A percentile compares a stretch with the other conserved stretches of the same genome.
Evolutionary conservation across 2,888 invertebrate species (phyloP).

Genomic region (Drosophila merina): DNA sequence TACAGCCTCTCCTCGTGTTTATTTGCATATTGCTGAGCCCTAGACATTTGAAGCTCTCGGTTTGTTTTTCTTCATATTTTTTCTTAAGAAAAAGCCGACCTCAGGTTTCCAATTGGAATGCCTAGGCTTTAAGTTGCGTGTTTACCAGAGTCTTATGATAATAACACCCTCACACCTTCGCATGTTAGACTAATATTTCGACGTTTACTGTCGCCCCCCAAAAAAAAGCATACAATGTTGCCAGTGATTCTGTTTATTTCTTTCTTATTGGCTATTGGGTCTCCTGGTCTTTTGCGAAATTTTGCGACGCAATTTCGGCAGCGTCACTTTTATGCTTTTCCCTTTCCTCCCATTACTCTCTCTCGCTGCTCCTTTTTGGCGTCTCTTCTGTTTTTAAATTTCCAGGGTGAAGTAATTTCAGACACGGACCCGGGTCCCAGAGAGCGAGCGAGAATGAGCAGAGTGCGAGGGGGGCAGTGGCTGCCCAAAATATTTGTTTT

Average conservation of each 20-base stretch:
- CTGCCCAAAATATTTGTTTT: slow-evolving; percentile 26
- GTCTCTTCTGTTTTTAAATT: slow-evolving; percentile 4
- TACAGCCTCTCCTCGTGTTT: slow-evolving; percentile 21
- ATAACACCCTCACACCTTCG: neutral
- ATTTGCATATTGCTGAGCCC: slow-evolving; percentile 15
- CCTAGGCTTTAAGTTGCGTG: neutral
- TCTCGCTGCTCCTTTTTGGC: neutral
- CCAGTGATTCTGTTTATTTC: slow-evolving; percentile 9
- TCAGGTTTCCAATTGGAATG: neutral
- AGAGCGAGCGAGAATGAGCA: neutral
- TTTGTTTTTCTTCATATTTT: slow-evolving; percentile 6
- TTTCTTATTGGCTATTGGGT: slow-evolving; percentile 18
- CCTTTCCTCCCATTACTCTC: neutral
- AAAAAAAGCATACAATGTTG: slow-evolving; percentile 41
- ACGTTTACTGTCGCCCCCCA: slow-evolving; percentile 20
- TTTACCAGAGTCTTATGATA: neutral
- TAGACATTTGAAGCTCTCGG: neutral
- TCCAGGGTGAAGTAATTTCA: slow-evolving; percentile 26
- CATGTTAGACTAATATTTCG: slow-evolving; percentile 12
- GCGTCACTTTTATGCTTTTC: slow-evolving; percentile 44
- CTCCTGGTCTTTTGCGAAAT: slow-evolving; percentile 42
- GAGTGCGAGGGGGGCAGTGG: neutral
- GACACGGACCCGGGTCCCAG: slow-evolving; percentile 3
- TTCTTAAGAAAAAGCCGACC: neutral
- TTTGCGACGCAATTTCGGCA: slow-evolving; percentile 73